Evolutionary conservation across 1,140 invertebrate species (phyloP).

Genomic region (Drosophila sechellia): DNA sequence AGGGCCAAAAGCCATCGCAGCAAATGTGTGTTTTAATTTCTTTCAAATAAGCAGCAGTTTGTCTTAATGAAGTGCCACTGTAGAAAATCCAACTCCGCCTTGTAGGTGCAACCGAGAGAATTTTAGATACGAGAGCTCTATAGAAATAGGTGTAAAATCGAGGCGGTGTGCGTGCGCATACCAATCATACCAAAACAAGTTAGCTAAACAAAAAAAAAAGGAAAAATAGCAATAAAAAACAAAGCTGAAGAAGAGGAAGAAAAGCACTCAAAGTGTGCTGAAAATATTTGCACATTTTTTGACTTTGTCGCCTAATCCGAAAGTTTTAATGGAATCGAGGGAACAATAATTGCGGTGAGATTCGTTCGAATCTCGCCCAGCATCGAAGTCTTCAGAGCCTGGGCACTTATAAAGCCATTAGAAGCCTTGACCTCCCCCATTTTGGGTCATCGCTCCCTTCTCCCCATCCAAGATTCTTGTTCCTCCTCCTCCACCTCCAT

Average conservation of each 20-base stretch:
- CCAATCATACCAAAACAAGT: conserved; percentile 64
- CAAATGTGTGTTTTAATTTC: neutral
- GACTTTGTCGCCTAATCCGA: conserved; percentile 46
- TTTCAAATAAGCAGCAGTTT: neutral
- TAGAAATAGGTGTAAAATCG: neutral
- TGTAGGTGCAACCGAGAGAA: conserved; percentile 25
- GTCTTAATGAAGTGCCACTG: conserved; percentile 5
- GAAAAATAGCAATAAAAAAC: neutral
- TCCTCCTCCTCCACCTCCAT: neutral
- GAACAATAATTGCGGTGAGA: conserved; percentile 31
- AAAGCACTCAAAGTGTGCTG: conserved; percentile 52
- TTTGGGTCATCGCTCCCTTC: neutral
- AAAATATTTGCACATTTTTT: conserved; percentile 79
- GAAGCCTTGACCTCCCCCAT: conserved; percentile 21
- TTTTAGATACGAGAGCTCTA: neutral
- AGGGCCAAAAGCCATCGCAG: too few relatives aligned
- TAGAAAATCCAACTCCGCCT: conserved; percentile 1
- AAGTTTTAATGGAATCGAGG: conserved; percentile 30
- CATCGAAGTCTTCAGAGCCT: conserved; percentile 2
- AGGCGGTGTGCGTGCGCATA: conserved; percentile 39
- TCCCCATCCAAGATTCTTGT: neutral
- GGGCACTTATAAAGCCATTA: conserved; percentile 48
- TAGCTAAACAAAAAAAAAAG: conserved; percentile 17
- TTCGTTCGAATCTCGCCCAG: conserved; percentile 11
- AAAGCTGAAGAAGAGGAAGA: conserved; percentile 14